Conservation (phyloP, 2,888 invertebrate species). For the Amiota communis region DNA sequence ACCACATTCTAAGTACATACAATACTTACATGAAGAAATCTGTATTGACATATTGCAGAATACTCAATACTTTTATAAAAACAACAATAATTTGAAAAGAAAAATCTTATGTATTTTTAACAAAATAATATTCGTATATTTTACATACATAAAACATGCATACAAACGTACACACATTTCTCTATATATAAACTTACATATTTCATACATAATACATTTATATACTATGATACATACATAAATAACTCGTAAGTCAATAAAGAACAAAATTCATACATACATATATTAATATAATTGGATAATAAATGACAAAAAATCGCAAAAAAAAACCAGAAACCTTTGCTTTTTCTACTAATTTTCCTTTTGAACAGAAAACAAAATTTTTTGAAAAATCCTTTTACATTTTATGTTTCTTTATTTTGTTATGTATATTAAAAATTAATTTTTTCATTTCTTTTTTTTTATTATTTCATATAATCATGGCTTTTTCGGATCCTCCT, state of each 20-base stretch:
- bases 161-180: slow-evolving; percentile 49
- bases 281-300: slow-evolving; percentile 58
- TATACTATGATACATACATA: slow-evolving; percentile 19
- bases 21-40: slow-evolving; percentile 2
- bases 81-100: slow-evolving; percentile 34
- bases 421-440: too few species aligned
- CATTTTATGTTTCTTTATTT: too few species aligned
- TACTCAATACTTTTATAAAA: slow-evolving; percentile 31
- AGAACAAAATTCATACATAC: slow-evolving; percentile 47
- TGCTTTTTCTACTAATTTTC: slow-evolving; percentile 49
- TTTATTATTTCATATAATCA: background rate
- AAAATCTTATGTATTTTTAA: slow-evolving; percentile 39
- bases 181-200: slow-evolving; percentile 56
- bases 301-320: slow-evolving; percentile 54
- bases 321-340: slow-evolving; percentile 45
- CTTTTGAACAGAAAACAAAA: slow-evolving; percentile 31
- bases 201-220: slow-evolving; percentile 17
- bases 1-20: slow-evolving; percentile 36
- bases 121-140: slow-evolving; percentile 41
- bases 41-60: slow-evolving; percentile 28
- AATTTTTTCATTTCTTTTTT: background rate
- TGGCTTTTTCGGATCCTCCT: background rate
- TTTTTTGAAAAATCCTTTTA: slow-evolving; percentile 29
- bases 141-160: slow-evolving; percentile 62
- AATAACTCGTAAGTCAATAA: slow-evolving; percentile 58